A percentile compares a stretch with the other conserved stretches of the same genome.
Conservation (phyloP, 2,797 vertebrate genomes). For the Toxotes lorentzi region DNA sequence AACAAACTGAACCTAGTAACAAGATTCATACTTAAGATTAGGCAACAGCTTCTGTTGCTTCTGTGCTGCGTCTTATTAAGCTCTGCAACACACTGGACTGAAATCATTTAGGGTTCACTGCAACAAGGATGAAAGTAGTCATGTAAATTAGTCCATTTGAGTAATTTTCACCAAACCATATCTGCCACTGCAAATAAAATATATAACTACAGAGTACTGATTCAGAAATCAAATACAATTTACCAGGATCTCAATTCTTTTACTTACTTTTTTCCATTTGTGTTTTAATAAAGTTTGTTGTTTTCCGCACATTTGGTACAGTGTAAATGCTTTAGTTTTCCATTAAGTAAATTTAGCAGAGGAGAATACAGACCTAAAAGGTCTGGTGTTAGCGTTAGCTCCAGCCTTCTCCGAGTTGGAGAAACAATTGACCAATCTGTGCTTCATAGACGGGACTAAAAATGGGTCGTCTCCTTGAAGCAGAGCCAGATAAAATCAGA, state of each 20-base stretch:
- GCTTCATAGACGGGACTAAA: too few species aligned
- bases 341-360: too few species aligned
- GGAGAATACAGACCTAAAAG: background rate
- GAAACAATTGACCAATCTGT: background rate
- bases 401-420: background rate
- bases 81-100: background rate
- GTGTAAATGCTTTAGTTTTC: background rate
- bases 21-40: background rate
- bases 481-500: background rate
- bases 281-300: background rate
- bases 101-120: background rate
- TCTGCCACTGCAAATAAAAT: background rate
- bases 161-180: background rate
- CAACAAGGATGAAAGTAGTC: background rate
- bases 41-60: background rate
- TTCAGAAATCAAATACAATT: background rate
- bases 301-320: background rate
- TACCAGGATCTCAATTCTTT: background rate
- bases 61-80: background rate
- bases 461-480: background rate
- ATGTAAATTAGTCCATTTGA: too few species aligned
- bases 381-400: background rate
- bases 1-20: background rate
- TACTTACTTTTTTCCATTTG: background rate
- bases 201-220: background rate